Evolutionary conservation across 2,113 vertebrate genomes (phyloP).

Genomic region (Indicator indicator): DNA sequence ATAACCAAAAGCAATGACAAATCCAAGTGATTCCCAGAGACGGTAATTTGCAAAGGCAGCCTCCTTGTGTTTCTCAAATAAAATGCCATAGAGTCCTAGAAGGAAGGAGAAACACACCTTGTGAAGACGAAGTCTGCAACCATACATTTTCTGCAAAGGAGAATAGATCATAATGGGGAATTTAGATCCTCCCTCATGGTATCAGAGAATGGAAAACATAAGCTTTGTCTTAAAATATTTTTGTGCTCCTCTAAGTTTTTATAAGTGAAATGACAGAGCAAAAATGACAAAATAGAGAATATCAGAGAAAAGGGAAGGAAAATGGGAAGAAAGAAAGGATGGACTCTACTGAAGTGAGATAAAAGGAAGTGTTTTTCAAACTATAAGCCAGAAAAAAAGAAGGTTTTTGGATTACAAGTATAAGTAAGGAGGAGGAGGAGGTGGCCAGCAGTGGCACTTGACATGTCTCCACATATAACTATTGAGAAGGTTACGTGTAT

Average conservation of each 20-base stretch:
- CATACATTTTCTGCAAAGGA: neutral
- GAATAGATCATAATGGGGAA: neutral
- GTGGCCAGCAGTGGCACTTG: neutral
- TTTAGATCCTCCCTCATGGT: neutral
- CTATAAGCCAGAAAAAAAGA: neutral
- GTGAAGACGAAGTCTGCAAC: neutral
- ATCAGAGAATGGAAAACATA: neutral
- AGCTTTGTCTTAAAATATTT: neutral
- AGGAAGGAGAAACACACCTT: neutral
- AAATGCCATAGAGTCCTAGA: slow-evolving; percentile 88
- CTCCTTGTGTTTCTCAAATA: slow-evolving; percentile 87
- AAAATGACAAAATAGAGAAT: neutral
- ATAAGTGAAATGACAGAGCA: neutral
- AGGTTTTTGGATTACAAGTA: neutral
- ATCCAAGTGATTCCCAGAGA: slow-evolving; percentile 93
- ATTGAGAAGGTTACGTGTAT: neutral
- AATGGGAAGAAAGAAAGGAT: neutral
- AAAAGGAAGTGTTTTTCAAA: neutral
- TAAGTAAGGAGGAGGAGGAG: neutral
- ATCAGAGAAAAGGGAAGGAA: neutral
- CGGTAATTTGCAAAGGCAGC: slow-evolving; percentile 95
- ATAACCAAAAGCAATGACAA: slow-evolving; percentile 89
- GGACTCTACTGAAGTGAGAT: neutral
- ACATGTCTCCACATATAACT: neutral
- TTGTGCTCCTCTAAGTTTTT: neutral